A percentile compares a stretch with the other conserved stretches of the same genome.
Evolutionary conservation across 2,113 vertebrate species (phyloP).

Genomic region (Danionella cerebrum): DNA sequence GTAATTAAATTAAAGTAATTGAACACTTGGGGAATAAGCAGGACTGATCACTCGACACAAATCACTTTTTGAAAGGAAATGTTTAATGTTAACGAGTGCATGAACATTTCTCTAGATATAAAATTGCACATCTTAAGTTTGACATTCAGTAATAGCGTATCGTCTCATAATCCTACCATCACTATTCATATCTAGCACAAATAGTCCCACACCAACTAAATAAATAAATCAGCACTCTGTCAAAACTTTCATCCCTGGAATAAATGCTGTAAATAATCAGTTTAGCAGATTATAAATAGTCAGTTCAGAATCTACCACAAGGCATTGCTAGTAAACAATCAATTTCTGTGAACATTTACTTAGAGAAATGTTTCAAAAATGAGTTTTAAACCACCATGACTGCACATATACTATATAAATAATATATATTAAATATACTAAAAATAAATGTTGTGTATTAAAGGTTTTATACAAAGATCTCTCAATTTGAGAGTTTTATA

Average conservation of each 20-base stretch:
- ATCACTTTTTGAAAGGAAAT: not conserved
- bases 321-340: not conserved
- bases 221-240: not conserved
- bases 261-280: not conserved
- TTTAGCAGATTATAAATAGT: not conserved
- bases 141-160: constrained; percentile 15
- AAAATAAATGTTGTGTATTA: constrained; percentile 9
- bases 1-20: too few species aligned
- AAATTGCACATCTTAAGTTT: constrained; percentile 15
- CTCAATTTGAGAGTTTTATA: not conserved
- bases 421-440: constrained; percentile 23
- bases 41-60: not conserved
- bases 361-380: not conserved
- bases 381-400: constrained; percentile 33
- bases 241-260: too few species aligned
- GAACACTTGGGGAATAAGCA: too few species aligned
- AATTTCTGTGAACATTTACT: not conserved
- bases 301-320: not conserved
- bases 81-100: not conserved
- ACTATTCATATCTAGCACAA: constrained; percentile 19
- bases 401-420: constrained; percentile 27
- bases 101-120: not conserved
- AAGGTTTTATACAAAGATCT: constrained; percentile 21
- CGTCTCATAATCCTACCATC: not conserved
- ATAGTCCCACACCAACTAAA: constrained; percentile 7